Base-by-base conservation (phyloP, 2,797 vertebrate species). In the Acipenser oxyrinchus region DNA sequence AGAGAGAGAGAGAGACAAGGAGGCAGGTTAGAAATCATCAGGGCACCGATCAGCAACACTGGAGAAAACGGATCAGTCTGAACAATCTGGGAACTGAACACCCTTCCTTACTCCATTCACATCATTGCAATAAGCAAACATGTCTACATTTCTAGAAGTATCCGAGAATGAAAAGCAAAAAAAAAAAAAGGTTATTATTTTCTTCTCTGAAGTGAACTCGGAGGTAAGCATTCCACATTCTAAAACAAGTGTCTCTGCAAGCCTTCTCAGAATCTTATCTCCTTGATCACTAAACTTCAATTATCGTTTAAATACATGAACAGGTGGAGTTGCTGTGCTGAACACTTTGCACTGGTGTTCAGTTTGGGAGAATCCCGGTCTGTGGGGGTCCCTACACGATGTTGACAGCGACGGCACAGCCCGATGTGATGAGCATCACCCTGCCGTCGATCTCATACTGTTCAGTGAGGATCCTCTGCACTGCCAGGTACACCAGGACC, bases 401-500 rank as follows among this genome's bases (percentile, higher is more conserved):
- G 65, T 96, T 97, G 74, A 91, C 87, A 0, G 75, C 88, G 63
- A 97, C 91, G 0, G 92, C 93, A 0, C 92, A 93, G 65, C 86
- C 94, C 0, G 95, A 95, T 0, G 94, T 96, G 67, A 96, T 79
- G 60, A 97, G 86, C 95, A 97, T 96, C 67, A 89, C 80, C 0
- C 48, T 63, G 0, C 88, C 86, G 69, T 94, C 73, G 10, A 96
- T 90, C 69, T 93, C 82, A 1, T 93, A 97, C 77, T 95, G 75
- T 0, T 81, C 89, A 0, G 82, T 89, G 51, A 88, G 55, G 68
- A 96, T 80, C 70, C 95, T 89, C 78, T 92, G 86, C 0, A 73
- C 69, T 0, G 94, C 95, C n/a, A 93, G 77, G 51, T 91, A 86
- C 6, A 96, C 83, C 72, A 98, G 77, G 60, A 89, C 85, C 0